Conservation (phyloP, 2,888 invertebrate genomes). For the Allophyes oxyacanthae region DNA sequence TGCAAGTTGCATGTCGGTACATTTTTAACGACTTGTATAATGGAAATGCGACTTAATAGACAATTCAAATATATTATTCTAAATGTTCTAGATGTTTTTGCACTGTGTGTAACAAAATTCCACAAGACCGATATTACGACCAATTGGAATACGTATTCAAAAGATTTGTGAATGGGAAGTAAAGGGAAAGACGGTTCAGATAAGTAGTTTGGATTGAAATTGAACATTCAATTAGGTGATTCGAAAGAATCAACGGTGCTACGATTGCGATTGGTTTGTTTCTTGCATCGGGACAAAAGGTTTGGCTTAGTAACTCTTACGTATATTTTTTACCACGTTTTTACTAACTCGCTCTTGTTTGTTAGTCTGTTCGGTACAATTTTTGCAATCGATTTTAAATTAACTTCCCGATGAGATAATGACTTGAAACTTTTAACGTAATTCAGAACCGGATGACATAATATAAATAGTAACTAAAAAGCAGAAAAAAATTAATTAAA, state of each 20-base stretch:
- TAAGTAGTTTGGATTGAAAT: conserved; percentile 50
- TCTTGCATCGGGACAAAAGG: conserved; percentile 26
- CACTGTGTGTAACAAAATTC: conserved; percentile 49
- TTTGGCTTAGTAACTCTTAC: conserved; percentile 5
- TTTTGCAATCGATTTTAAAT: too few species aligned
- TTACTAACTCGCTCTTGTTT: too few species aligned
- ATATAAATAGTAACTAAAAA: too few species aligned
- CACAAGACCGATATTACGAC: conserved; percentile 44
- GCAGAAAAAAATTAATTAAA: too few species aligned
- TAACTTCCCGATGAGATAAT: too few species aligned
- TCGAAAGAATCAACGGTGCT: conserved; percentile 11
- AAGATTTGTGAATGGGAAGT: conserved; percentile 44
- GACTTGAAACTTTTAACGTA: too few species aligned
- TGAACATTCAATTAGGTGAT: conserved; percentile 52
- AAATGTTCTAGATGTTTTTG: conserved; percentile 36
- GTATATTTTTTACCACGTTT: too few species aligned
- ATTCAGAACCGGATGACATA: too few species aligned
- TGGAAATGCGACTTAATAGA: not conserved
- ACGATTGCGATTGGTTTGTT: conserved; percentile 25
- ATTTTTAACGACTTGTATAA: too few species aligned
- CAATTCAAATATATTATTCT: conserved; percentile 17
- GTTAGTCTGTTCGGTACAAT: too few species aligned
- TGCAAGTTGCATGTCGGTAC: too few species aligned
- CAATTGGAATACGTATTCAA: conserved; percentile 40
- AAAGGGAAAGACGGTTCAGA: conserved; percentile 33